Conservation (phyloP, 2,888 invertebrate species). For the Drosophila kuntzei region DNA sequence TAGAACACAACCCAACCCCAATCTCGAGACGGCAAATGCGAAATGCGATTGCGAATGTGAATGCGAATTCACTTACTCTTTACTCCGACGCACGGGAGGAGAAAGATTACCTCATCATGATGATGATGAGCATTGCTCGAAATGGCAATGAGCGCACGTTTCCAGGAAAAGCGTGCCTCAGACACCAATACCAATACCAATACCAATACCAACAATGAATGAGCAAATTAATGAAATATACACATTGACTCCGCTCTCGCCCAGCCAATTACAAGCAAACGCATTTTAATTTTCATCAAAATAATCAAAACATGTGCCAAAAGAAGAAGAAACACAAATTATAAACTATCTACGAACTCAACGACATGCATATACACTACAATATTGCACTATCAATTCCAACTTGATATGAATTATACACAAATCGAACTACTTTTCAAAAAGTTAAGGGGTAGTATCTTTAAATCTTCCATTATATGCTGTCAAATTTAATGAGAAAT, state of each 20-base stretch:
- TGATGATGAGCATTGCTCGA: conserved; percentile 52
- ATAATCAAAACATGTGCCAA: conserved; percentile 80
- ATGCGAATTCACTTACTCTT: conserved; percentile 27
- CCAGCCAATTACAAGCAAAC: conserved; percentile 75
- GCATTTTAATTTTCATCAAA: conserved; percentile 80
- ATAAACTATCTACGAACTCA: neutral
- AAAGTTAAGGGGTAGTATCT: neutral
- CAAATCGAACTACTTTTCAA: neutral
- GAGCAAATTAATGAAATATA: conserved; percentile 7
- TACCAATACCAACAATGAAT: conserved; percentile 10
- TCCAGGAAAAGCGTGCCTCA: conserved; percentile 74
- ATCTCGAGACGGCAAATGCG: neutral
- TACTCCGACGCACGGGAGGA: conserved; percentile 22
- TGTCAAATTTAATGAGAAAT: conserved; percentile 2
- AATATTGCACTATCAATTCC: neutral
- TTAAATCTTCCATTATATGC: neutral
- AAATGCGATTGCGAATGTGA: conserved; percentile 8
- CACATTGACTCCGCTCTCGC: conserved; percentile 22
- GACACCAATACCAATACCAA: conserved; percentile 31
- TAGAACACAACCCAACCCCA: conserved; percentile 18
- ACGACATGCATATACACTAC: conserved; percentile 36
- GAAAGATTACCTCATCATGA: conserved; percentile 70
- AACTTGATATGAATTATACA: neutral
- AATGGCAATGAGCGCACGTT: conserved; percentile 77
- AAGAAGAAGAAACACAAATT: conserved; percentile 16